phyloP scores from a whole-genome alignment of 2,797 vertebrate species.

The Acipenser transmontanus region DNA sequence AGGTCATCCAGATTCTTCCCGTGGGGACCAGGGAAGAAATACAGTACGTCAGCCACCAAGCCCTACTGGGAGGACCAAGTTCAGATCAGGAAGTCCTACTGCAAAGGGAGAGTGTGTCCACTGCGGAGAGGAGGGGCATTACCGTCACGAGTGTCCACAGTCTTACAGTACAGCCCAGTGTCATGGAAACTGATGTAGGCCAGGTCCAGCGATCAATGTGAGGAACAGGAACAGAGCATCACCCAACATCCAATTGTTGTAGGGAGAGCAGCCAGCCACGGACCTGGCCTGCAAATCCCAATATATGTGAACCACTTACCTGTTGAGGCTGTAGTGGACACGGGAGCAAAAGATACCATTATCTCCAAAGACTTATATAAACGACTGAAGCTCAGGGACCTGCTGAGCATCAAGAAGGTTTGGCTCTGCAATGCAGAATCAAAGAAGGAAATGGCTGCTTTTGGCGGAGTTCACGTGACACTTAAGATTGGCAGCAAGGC shows the following conservation, averaged over 20 bases:
- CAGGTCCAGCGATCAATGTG: not conserved
- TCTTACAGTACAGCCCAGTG: too few relatives aligned
- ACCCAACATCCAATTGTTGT: too few relatives aligned
- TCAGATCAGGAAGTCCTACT: not conserved
- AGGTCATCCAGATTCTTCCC: not conserved
- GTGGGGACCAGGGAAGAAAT: not conserved
- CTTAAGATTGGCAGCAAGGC: not conserved
- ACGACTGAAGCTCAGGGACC: not conserved
- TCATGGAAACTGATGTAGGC: too few relatives aligned
- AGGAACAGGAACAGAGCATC: too few relatives aligned
- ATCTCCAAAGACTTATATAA: conserved; percentile 15
- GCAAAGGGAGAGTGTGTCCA: not conserved
- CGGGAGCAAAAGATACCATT: conserved; percentile 16
- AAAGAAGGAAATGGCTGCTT: conserved; percentile 7
- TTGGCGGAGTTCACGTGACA: not conserved
- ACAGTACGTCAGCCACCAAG: too few relatives aligned
- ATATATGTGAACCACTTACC: not conserved
- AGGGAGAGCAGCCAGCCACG: not conserved
- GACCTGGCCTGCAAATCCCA: not conserved
- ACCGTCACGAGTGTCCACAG: not conserved
- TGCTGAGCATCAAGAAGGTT: too few relatives aligned
- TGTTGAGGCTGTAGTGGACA: conserved; percentile 9
- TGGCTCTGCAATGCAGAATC: not conserved
- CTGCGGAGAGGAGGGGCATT: conserved; percentile 4
- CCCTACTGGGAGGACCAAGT: too few relatives aligned